Base-by-base conservation (phyloP, 2,888 invertebrate species). In the Tetragonisca angustula region DNA sequence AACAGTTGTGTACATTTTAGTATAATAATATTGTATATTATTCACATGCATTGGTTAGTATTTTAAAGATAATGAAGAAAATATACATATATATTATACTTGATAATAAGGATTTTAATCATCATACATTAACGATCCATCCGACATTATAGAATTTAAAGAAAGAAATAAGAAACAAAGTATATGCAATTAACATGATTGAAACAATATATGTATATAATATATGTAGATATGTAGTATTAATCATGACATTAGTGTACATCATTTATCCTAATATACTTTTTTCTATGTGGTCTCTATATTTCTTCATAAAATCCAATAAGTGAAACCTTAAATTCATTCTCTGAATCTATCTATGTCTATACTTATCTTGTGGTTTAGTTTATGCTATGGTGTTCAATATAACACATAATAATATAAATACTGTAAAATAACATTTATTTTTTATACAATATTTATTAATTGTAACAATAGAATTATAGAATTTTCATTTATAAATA, bases 281-380 rank as follows among this genome's bases (percentile, higher is more conserved):
- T 65, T 71, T 80, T 69, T 71, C 72, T 54, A 61, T 62, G 52
- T 69, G 67, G 65, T 79, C 59, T 69, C 52, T 83, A 71, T 83
- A 89, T 88, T 75, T 81, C 71, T 81, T 68, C 54, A 61, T 72
- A 69, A 83, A 78, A 89, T 93, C 90, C 91, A 91, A 92, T 92
- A 92, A 92, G 88, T 89, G 90, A 93, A 93, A 91, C 90, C 91
- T 91, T 91, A 92, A 93, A 91, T 90, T 91, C 75, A 87, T 85
- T 87, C 67, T 82, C 56, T 70, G 72, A 85, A 86, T 86, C 81
- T 86, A 81, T 69, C 87, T 86, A 81, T 84, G 84, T 90, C 80
- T 79, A 68, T 79, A 77, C 70, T 87, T 87, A 86, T 70, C 50
- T 79, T 67, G 52, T 81, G 83, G 88, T 89, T 87, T 88, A 88